A percentile compares a stretch with the other conserved stretches of the same genome.
Conservation (phyloP, 2,113 vertebrate species). For the Uropsilus gracilis region DNA sequence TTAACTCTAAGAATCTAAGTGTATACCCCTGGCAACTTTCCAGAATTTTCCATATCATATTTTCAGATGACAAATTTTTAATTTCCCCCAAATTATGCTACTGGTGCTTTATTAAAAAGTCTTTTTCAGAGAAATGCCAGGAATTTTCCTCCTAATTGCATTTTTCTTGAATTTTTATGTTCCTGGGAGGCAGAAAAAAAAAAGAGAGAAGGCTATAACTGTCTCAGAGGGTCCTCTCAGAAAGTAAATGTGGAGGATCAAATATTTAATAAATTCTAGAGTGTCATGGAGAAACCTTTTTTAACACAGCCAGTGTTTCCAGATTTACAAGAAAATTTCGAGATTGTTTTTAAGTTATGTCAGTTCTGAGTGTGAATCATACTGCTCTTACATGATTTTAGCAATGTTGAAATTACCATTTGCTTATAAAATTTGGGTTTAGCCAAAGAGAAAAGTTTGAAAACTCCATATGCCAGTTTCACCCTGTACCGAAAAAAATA, state of each 20-base stretch:
- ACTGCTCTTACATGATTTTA: neutral
- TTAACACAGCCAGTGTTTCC: neutral
- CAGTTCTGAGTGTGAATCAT: neutral
- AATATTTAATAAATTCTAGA: neutral
- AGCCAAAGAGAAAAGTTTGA: neutral
- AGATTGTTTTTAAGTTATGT: slow-evolving; percentile 1
- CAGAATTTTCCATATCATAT: neutral
- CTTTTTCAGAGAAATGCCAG: slow-evolving; percentile 4
- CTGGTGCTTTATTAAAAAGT: slow-evolving; percentile 46
- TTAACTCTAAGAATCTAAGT: neutral
- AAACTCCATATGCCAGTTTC: neutral
- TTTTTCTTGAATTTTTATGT: slow-evolving; percentile 33
- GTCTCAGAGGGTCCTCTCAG: neutral
- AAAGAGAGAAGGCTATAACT: neutral
- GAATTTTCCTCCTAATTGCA: slow-evolving; percentile 6
- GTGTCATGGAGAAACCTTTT: neutral
- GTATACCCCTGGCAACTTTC: neutral
- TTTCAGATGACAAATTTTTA: slow-evolving; percentile 34
- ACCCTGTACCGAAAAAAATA: neutral
- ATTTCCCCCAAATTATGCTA: neutral
- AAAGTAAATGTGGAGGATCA: neutral
- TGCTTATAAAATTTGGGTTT: slow-evolving; percentile 26
- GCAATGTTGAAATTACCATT: slow-evolving; percentile 1
- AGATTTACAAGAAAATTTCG: neutral
- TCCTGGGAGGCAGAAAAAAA: neutral